A percentile compares a stretch with the other conserved stretches of the same genome.
These are phyloP conservation scores for Schizopygopsis malacanthus DNA, from an alignment of 2,797 vertebrate genomes.

Conservation along the genomic window DNA sequence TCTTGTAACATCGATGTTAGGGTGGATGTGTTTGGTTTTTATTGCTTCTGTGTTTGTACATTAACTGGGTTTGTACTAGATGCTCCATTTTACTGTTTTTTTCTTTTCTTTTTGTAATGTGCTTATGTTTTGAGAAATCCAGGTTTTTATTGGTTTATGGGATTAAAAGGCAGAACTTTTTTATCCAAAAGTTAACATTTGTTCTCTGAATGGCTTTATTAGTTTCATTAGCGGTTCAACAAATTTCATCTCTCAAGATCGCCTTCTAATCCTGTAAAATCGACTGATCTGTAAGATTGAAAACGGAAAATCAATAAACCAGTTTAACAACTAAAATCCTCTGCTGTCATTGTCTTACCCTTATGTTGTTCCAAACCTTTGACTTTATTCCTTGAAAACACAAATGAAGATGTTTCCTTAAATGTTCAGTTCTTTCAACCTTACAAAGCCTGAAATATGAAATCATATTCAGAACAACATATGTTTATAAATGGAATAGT, in stretches of 20 bases:
- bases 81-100: slow-evolving; percentile 13
- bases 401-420: neutral
- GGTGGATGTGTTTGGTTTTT: neutral
- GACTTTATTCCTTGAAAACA: neutral
- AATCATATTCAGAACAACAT: neutral
- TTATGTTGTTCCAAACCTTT: neutral
- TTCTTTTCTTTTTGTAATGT: slow-evolving; percentile 16
- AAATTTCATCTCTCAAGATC: neutral
- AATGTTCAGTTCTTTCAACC: neutral
- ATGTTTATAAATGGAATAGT: neutral
- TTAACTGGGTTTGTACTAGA: neutral
- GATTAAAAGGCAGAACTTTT: slow-evolving; percentile 1
- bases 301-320: slow-evolving; percentile 29
- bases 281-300: slow-evolving; percentile 1
- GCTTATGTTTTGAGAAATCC: slow-evolving; percentile 18
- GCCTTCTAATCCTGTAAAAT: slow-evolving; percentile 12
- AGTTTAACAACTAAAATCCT: slow-evolving; percentile 5
- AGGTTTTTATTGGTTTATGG: neutral
- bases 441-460: neutral
- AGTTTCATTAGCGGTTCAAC: neutral
- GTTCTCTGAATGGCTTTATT: neutral
- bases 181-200: neutral
- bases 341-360: neutral
- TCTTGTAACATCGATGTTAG: neutral
- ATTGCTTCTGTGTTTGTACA: neutral